phyloP scores from a whole-genome alignment of 2,113 vertebrate genomes.

The Ictidomys tridecemlineatus region DNA sequence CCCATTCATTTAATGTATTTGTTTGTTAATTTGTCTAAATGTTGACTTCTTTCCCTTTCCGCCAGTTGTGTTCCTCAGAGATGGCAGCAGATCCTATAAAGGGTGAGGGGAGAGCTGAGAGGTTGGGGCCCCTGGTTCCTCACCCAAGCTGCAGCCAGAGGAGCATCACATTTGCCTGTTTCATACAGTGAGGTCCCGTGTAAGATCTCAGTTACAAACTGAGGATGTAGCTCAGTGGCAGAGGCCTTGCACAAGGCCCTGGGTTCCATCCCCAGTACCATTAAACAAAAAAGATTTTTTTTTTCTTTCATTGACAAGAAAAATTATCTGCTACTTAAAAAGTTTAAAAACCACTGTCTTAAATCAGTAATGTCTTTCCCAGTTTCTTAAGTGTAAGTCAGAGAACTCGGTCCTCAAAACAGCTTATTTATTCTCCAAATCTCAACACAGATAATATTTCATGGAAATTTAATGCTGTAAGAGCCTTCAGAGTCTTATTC shows the following conservation, averaged over 20 bases:
- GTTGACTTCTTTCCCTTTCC: no score
- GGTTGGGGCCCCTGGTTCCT: no score
- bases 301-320: neutral
- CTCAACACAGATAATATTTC: constrained; percentile 8
- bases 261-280: neutral
- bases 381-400: constrained; percentile 30
- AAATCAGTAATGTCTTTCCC: neutral
- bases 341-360: constrained; percentile 31
- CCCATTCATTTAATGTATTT: no score
- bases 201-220: no score
- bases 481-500: neutral
- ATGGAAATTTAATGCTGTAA: neutral
- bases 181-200: no score
- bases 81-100: no score
- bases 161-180: no score
- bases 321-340: neutral
- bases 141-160: no score
- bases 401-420: neutral
- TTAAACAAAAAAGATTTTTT: neutral
- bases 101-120: no score
- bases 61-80: no score
- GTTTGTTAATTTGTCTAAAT: no score
- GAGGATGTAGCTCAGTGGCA: neutral
- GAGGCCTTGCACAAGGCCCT: neutral
- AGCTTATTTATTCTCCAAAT: neutral